Evolutionary conservation across 1,140 invertebrate species (phyloP).

Genomic region (Ericerus pela): DNA sequence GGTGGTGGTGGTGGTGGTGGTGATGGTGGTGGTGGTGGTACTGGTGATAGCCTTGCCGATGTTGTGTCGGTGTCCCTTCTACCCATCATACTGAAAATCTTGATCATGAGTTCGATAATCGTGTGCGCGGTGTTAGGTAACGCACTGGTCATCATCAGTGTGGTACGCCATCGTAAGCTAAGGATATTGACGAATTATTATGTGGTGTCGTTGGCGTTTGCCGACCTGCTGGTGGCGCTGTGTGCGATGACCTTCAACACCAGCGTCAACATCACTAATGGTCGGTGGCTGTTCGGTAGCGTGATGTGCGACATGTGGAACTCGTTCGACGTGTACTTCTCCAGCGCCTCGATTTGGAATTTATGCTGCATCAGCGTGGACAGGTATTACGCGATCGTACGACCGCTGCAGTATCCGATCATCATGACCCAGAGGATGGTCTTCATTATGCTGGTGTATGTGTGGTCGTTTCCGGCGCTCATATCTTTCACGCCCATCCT

Average conservation of each 20-base stretch:
- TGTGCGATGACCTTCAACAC: slow-evolving; percentile 94
- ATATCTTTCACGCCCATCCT: slow-evolving; percentile 95
- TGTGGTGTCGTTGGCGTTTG: slow-evolving; percentile 80
- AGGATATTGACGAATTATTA: slow-evolving; percentile 88
- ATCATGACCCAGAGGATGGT: slow-evolving; percentile 74
- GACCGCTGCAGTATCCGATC: slow-evolving; percentile 72
- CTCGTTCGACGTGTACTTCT: slow-evolving; percentile 88
- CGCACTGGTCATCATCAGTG: slow-evolving; percentile 65
- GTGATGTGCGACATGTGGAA: slow-evolving; percentile 90
- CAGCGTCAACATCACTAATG: slow-evolving; percentile 58
- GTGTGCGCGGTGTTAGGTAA: slow-evolving; percentile 74
- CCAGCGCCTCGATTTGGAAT: slow-evolving; percentile 84
- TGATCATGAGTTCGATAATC: slow-evolving; percentile 68
- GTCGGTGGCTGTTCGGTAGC: slow-evolving; percentile 70
- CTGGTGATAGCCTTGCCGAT: background rate
- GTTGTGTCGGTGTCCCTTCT: too few relatives aligned
- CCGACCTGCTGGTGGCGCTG: slow-evolving; percentile 79
- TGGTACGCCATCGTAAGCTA: slow-evolving; percentile 52
- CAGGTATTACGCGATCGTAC: slow-evolving; percentile 60
- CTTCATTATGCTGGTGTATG: slow-evolving; percentile 61
- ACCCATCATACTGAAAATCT: background rate
- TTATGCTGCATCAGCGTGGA: slow-evolving; percentile 90
- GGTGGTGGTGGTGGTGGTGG: background rate
- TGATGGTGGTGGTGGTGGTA: background rate
- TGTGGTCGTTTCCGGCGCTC: slow-evolving; percentile 79